phyloP scores from a whole-genome alignment of 2,888 invertebrate genomes.

The Helobdella robusta region DNA sequence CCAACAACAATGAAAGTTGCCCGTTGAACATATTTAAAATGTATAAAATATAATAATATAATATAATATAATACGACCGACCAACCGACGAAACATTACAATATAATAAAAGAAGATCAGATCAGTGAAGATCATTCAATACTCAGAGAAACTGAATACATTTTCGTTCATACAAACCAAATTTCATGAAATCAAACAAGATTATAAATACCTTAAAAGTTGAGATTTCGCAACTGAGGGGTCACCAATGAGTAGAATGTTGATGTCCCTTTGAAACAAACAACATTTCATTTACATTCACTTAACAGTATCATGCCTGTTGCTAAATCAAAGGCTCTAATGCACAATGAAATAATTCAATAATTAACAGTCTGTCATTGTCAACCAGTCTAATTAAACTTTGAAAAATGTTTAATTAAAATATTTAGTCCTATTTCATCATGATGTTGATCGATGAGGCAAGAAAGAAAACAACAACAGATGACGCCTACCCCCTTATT shows the following conservation, averaged over 20 bases:
- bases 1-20: no score
- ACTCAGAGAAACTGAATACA: no score
- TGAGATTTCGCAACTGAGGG: slow-evolving; percentile 99
- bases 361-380: background rate
- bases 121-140: no score
- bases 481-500: slow-evolving; percentile 52
- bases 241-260: slow-evolving; percentile 88
- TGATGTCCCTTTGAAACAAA: slow-evolving; percentile 58
- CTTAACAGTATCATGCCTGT: background rate
- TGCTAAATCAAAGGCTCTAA: background rate
- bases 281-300: background rate
- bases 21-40: no score
- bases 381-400: background rate
- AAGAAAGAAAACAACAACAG: background rate
- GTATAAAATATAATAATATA: no score
- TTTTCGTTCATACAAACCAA: background rate
- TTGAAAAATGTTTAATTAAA: background rate
- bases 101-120: no score
- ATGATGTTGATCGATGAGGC: no score
- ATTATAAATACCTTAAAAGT: slow-evolving; percentile 50
- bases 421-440: no score
- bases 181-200: background rate
- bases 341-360: background rate
- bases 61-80: no score
- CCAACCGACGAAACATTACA: no score